Base-by-base conservation (phyloP, 2,797 vertebrate species). In the Onychomys torridus region DNA sequence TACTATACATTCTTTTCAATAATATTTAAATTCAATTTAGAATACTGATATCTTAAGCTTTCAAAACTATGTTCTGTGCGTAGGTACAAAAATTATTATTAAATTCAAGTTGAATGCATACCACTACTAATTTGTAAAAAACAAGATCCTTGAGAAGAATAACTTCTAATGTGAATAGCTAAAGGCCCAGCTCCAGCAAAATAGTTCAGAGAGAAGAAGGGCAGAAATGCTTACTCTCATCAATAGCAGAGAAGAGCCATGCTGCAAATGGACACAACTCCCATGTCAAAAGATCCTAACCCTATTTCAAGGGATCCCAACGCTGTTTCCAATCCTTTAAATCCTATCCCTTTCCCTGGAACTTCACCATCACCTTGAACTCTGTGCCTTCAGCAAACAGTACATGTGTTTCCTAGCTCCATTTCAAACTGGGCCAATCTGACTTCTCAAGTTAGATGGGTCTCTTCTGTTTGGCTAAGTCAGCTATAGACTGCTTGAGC, bases 21-120 rank as follows among this genome's bases (percentile, higher is more conserved):
- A 83, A 55, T n/a, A 89, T 77, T 78, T 92, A 69, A 88, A 52
- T 37, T 78, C 23, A 55, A 37, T 52, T 49, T 83, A 93, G 46
- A 96, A 89, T 71, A 55, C 5, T 81, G 46, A 76, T 55, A 79
- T 37, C 29, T 7, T 27, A 83, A 96, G 97, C 55, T 76, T 82
- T 73, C 27, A 21, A 55, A 87, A 55, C 12, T 59, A 10, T 83
- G 12, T 43, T 83, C 25, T 94, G 27, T 57, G 16, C 21, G 61
- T 67, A 73, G 9, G 63, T 81, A 34, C 12, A 75, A 90, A 95
- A 85, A 46, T 25, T 32, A 34, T 67, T 57, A 73, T 25, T 61
- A 55, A 88, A 86, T 10, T 25, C 34, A 40, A 19, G 25, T 90
- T 79, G 52, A 81, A 96, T 32, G 71, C 59, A 25, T 6, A 40